These are phyloP conservation scores for Oreochromis aureus DNA, from an alignment of 2,113 vertebrate genomes.

Conservation along the genomic window DNA sequence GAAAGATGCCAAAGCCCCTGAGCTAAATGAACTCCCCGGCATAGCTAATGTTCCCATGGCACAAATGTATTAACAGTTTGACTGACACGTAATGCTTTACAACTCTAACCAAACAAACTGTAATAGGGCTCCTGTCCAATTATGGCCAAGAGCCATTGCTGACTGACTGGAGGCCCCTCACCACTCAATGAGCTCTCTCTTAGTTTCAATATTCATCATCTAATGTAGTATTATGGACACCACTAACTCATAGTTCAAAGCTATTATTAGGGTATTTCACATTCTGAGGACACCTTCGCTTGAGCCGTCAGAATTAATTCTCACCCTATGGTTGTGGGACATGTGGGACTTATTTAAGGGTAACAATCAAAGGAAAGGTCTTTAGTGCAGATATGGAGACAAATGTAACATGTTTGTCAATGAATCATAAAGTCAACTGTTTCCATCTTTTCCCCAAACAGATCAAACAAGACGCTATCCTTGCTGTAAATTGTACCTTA, in stretches of 20 bases:
- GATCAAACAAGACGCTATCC: neutral
- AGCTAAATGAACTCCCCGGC: slow-evolving; percentile 52
- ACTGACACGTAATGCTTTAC: slow-evolving; percentile 40
- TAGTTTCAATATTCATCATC: slow-evolving; percentile 14
- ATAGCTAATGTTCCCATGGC: slow-evolving; percentile 21
- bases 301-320: neutral
- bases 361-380: neutral
- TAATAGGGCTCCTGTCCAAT: slow-evolving; percentile 11
- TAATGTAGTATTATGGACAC: neutral
- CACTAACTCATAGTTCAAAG: neutral
- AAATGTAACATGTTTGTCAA: neutral
- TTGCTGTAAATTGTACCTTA: neutral
- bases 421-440: neutral
- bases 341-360: neutral
- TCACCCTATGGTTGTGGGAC: neutral
- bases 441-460: neutral
- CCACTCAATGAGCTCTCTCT: neutral
- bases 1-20: slow-evolving; percentile 44
- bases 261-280: neutral
- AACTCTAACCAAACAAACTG: slow-evolving; percentile 43
- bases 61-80: slow-evolving; percentile 49
- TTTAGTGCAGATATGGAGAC: neutral
- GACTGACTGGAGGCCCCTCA: neutral
- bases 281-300: neutral
- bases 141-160: neutral